phyloP scores from a whole-genome alignment of 2,113 vertebrate species.

The Sebastes fasciatus region DNA sequence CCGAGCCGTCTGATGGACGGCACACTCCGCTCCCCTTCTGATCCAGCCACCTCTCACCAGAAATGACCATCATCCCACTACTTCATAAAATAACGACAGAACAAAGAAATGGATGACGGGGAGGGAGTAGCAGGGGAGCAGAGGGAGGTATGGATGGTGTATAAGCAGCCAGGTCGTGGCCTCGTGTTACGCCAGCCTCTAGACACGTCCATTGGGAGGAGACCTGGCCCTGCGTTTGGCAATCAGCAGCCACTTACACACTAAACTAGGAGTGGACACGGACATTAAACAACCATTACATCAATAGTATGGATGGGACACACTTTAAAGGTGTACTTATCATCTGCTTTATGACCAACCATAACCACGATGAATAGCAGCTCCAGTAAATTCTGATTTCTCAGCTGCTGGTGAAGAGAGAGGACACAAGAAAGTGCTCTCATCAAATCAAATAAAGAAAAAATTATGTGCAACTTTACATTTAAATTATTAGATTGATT shows the following conservation, averaged over 20 bases:
- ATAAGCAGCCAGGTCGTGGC: slow-evolving; percentile 64
- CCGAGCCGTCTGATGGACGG: slow-evolving; percentile 75
- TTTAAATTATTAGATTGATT: not conserved
- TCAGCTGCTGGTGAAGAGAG: slow-evolving; percentile 2
- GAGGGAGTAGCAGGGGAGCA: slow-evolving; percentile 17
- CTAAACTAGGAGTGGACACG: slow-evolving; percentile 60
- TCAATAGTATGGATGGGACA: slow-evolving; percentile 67
- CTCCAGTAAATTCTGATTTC: slow-evolving; percentile 48
- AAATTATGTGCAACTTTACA: not conserved
- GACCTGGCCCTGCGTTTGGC: slow-evolving; percentile 59
- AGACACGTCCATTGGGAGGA: slow-evolving; percentile 62
- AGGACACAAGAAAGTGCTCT: not conserved
- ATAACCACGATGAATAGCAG: slow-evolving; percentile 68
- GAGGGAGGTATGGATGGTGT: slow-evolving; percentile 32
- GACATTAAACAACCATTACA: slow-evolving; percentile 80
- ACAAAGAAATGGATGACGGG: slow-evolving; percentile 58
- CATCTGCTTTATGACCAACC: slow-evolving; percentile 68
- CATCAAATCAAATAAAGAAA: not conserved
- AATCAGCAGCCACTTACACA: slow-evolving; percentile 75
- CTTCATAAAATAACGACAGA: slow-evolving; percentile 70
- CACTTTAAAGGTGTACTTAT: slow-evolving; percentile 70
- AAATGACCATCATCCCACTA: slow-evolving; percentile 53
- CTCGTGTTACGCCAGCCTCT: slow-evolving; percentile 54
- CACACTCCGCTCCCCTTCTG: slow-evolving; percentile 76
- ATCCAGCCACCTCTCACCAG: slow-evolving; percentile 61